phyloP scores from a whole-genome alignment of 2,888 invertebrate species.

The Julus scanicus region DNA sequence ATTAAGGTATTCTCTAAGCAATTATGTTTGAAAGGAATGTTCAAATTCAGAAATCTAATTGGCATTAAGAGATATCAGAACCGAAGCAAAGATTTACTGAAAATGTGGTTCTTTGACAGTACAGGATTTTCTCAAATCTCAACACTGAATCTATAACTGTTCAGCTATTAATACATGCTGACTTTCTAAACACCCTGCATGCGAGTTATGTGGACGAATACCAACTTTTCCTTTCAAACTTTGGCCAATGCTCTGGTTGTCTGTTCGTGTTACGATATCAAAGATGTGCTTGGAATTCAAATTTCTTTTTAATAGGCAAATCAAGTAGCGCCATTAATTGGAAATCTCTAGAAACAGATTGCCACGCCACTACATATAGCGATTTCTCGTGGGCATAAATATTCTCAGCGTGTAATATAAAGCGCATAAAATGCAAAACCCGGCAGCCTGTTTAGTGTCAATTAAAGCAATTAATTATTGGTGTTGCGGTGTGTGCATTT shows the following conservation, averaged over 20 bases:
- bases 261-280: not conserved
- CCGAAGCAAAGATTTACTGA: too few relatives aligned
- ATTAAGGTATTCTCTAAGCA: too few relatives aligned
- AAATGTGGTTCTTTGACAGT: too few relatives aligned
- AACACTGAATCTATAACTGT: too few relatives aligned
- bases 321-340: slow-evolving; percentile 9
- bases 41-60: too few relatives aligned
- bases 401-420: not conserved
- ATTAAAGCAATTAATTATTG: slow-evolving; percentile 34
- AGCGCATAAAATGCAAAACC: slow-evolving; percentile 36
- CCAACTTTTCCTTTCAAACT: not conserved
- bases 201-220: not conserved
- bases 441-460: slow-evolving; percentile 32
- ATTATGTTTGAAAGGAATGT: too few relatives aligned
- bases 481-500: slow-evolving; percentile 29
- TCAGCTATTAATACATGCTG: too few relatives aligned
- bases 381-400: not conserved
- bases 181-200: not conserved
- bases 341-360: slow-evolving; percentile 8
- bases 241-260: not conserved
- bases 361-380: not conserved
- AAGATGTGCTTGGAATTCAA: slow-evolving; percentile 34
- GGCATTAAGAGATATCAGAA: too few relatives aligned
- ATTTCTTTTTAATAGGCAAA: slow-evolving; percentile 23
- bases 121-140: too few relatives aligned